phyloP scores from a whole-genome alignment of 2,888 invertebrate species.

The Schrankia costaestrigalis region DNA sequence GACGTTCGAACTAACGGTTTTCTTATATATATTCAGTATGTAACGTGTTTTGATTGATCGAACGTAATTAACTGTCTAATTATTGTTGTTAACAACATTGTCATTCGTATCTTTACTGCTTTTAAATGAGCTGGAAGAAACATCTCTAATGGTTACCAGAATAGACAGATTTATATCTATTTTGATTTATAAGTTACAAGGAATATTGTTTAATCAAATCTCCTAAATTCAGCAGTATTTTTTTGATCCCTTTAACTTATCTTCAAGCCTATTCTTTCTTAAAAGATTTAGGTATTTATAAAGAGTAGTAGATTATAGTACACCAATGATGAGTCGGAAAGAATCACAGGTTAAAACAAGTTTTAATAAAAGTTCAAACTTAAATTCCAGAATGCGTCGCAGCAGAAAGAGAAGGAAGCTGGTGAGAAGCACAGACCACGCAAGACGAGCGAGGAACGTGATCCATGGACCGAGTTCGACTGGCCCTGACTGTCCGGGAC shows the following conservation, averaged over 20 bases:
- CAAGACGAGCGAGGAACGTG: constrained; percentile 44
- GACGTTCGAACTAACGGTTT: constrained; percentile 9
- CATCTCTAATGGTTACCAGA: no score
- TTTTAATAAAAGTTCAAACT: constrained; percentile 2
- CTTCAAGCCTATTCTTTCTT: no score
- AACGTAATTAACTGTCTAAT: constrained; percentile 5
- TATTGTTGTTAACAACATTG: constrained; percentile 5
- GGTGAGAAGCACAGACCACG: constrained; percentile 43
- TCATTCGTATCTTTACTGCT: not conserved
- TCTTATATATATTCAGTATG: constrained; percentile 7
- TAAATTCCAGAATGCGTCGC: constrained; percentile 63
- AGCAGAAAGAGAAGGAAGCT: constrained; percentile 75
- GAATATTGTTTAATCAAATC: no score
- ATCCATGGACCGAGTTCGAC: constrained; percentile 27
- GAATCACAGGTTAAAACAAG: not conserved
- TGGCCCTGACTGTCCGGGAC: constrained; percentile 84
- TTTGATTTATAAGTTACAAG: no score
- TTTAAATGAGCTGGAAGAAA: not conserved
- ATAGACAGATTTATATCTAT: no score
- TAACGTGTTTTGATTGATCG: constrained; percentile 14
- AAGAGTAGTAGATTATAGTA: not conserved
- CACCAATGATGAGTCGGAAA: not conserved
- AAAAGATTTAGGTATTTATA: no score
- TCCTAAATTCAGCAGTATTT: no score
- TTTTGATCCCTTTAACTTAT: no score